Evolutionary conservation across 1,140 invertebrate genomes (phyloP).

Genomic region (Cherax destructor): DNA sequence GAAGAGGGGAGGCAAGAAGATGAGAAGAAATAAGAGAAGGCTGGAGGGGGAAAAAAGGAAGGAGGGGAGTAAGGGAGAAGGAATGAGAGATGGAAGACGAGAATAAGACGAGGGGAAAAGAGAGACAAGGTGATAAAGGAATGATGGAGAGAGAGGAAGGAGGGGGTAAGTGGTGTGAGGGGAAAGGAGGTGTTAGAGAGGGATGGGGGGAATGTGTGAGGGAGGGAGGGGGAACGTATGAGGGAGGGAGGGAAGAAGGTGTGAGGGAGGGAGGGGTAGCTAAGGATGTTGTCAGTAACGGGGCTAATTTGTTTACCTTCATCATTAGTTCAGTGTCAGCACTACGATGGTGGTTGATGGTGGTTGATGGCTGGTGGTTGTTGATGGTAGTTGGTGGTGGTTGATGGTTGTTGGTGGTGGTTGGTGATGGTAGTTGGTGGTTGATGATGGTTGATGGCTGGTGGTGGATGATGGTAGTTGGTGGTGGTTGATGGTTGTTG

Average conservation of each 20-base stretch:
- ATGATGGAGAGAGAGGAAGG: slow-evolving; percentile 7
- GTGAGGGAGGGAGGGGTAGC: background rate
- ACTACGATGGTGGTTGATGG: background rate
- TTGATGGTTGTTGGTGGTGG: background rate
- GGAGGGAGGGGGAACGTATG: background rate
- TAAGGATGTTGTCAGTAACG: slow-evolving; percentile 16
- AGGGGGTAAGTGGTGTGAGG: background rate
- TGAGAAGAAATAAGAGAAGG: too few relatives aligned
- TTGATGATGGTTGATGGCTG: background rate
- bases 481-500: background rate
- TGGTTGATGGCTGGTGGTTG: background rate
- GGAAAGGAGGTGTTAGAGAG: background rate
- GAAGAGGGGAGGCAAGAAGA: too few relatives aligned
- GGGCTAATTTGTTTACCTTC: slow-evolving; percentile 30
- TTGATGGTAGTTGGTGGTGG: background rate
- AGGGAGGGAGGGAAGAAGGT: background rate
- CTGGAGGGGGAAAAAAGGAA: too few relatives aligned
- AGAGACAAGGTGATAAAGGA: background rate
- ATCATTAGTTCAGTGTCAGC: slow-evolving; percentile 27
- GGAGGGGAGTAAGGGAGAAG: too few relatives aligned
- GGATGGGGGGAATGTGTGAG: background rate
- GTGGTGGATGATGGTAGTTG: background rate
- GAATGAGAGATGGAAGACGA: too few relatives aligned
- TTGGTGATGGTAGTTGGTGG: too few relatives aligned
- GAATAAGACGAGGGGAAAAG: background rate